Evolutionary conservation across 2,113 vertebrate species (phyloP).

Genomic region (Chaetodon trifascialis): DNA sequence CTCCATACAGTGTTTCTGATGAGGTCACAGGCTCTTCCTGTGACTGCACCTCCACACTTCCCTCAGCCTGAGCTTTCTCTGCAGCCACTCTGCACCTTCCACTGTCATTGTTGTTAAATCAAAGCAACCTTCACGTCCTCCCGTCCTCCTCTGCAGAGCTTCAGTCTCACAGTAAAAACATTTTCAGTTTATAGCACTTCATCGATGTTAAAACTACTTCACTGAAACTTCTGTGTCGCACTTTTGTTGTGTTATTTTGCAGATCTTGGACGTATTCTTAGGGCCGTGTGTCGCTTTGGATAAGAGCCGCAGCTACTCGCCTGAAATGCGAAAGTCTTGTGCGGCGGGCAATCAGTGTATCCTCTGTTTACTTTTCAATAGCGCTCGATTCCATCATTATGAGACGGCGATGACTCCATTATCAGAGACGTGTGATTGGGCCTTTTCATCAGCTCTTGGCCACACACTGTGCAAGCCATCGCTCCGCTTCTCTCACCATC

Average conservation of each 20-base stretch:
- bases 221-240: neutral
- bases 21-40: neutral
- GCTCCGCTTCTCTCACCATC: slow-evolving; percentile 69
- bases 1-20: neutral
- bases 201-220: slow-evolving; percentile 11
- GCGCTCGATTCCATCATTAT: slow-evolving; percentile 75
- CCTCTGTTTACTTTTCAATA: slow-evolving; percentile 77
- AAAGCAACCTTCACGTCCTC: neutral
- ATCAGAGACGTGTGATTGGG: slow-evolving; percentile 77
- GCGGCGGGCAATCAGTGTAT: slow-evolving; percentile 74
- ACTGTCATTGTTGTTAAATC: slow-evolving; percentile 2
- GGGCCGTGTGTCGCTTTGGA: neutral
- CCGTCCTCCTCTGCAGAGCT: neutral
- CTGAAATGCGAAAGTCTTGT: slow-evolving; percentile 52
- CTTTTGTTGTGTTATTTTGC: neutral
- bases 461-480: slow-evolving; percentile 72
- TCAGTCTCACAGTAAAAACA: neutral
- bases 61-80: neutral
- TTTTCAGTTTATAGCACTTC: neutral
- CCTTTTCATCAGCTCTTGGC: slow-evolving; percentile 78
- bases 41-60: neutral
- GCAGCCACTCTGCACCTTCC: neutral
- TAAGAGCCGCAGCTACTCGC: slow-evolving; percentile 45
- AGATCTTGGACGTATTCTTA: slow-evolving; percentile 55
- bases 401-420: slow-evolving; percentile 72